These are phyloP conservation scores for Actinopyga echinites DNA, from an alignment of 53 echinoderm and acorn worm genomes.

Conservation along the genomic window DNA sequence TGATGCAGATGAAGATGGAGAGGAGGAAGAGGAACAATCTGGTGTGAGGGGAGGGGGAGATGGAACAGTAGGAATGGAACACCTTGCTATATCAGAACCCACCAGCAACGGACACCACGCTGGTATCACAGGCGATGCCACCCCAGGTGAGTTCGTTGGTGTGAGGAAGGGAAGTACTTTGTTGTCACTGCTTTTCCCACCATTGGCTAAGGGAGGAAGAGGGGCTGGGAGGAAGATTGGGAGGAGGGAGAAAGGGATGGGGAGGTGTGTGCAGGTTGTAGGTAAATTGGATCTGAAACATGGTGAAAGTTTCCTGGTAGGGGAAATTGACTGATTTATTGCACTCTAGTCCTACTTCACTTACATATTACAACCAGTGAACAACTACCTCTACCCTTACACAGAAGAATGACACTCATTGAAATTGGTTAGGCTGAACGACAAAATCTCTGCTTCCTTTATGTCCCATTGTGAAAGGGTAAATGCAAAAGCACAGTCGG, in stretches of 20 bases:
- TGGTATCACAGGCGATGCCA: slow-evolving; percentile 13
- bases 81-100: background rate
- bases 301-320: too few relatives aligned
- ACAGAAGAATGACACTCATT: too few relatives aligned
- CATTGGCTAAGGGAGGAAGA: background rate
- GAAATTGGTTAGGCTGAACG: too few relatives aligned
- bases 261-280: background rate
- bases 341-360: too few relatives aligned
- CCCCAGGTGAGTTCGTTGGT: slow-evolving; percentile 19
- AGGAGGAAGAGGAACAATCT: background rate
- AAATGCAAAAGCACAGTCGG: too few relatives aligned
- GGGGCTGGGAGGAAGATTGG: background rate
- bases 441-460: too few relatives aligned
- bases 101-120: slow-evolving; percentile 9
- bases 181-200: background rate
- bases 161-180: background rate
- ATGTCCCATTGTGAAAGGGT: too few relatives aligned
- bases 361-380: too few relatives aligned
- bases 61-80: background rate
- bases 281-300: too few relatives aligned
- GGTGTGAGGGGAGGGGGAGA: slow-evolving; percentile 51
- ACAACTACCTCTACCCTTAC: too few relatives aligned
- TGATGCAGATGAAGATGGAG: slow-evolving; percentile 59
- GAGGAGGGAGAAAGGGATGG: background rate
- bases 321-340: too few relatives aligned